Evolutionary conservation across 2,797 vertebrate species (phyloP), one percentile per base, ranked within the genome.

Genomic region (Protonibea diacanthus): DNA sequence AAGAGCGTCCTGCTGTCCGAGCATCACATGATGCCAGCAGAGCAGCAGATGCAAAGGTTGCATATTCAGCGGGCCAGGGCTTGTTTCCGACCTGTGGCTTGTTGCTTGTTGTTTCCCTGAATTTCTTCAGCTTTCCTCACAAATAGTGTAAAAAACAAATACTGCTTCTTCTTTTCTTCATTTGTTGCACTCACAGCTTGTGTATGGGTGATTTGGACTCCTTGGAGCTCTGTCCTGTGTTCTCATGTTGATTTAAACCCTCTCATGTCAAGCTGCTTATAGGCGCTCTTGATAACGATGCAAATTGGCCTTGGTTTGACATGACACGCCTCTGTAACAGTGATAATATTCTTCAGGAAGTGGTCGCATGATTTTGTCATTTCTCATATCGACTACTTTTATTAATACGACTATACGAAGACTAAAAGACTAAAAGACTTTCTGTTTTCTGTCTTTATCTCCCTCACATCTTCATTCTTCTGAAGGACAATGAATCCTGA

Each of bases 221-320:
- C 8, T 23, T 40, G 29, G 9, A 2, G 57, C 47, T n/a, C 6
- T 0, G 1, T 40, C 20, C 17, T n/a, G 29, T 38, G 45, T 49
- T 61, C 65, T 76, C 7, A 20, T 58, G 45, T 25, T 42, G 21
- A 58, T 70, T 65, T 55, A 55, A 73, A 53, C 38, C 12, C 15
- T 59, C 42, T 53, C 6, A 10, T 18, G 27, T 51, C 12, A 11
- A 68, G 44, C 12, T 18, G 0, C 10, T 71, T 51, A 38, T 38
- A 18, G 38, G n/a, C 40, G 48, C 18, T 55, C 21, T 51, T 67
- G 14, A 71, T 40, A 71, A 58, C 3, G 21, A 63, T 29, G n/a
- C 4, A 2, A 40, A 59, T n/a, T 17, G 3, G 14, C 56, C 33
- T 42, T 23, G 15, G 42, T 10, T n/a, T 60, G 45, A 65, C 38